phyloP scores from a whole-genome alignment of 2,113 vertebrate genomes.

The Colius striatus region DNA sequence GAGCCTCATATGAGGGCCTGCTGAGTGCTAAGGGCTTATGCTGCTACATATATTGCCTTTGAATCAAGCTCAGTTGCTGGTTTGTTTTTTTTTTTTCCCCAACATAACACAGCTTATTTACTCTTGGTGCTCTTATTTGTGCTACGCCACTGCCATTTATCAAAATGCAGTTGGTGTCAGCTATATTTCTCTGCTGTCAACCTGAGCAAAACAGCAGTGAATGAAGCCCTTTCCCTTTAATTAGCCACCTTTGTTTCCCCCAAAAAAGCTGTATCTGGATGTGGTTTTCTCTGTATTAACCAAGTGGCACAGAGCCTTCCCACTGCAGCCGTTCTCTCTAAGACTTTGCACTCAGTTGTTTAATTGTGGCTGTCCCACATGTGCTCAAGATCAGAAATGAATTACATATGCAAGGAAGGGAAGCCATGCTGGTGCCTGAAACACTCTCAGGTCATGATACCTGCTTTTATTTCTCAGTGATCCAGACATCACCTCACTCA shows the following conservation, averaged over 20 bases:
- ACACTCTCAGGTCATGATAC: not conserved
- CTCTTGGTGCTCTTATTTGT: not conserved
- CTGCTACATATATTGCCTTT: not conserved
- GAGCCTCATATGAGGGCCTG: rapidly evolving
- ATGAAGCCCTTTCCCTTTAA: not conserved
- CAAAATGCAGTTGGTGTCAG: not conserved
- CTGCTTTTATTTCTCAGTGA: not conserved
- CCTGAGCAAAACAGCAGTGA: not conserved
- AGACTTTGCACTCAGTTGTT: not conserved
- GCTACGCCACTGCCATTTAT: not conserved
- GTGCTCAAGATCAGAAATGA: not conserved
- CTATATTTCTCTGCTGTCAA: not conserved
- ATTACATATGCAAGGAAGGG: not conserved
- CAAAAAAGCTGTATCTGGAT: not conserved
- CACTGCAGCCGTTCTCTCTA: not conserved
- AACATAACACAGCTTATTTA: not conserved
- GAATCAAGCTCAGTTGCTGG: not conserved
- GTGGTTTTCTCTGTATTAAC: not conserved
- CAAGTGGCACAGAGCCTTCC: not conserved
- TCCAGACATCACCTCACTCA: rapidly evolving
- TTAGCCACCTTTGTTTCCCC: not conserved
- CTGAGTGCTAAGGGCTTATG: not conserved
- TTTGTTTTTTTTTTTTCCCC: not conserved
- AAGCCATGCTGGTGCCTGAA: not conserved
- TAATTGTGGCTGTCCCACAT: not conserved